A percentile compares a stretch with the other conserved stretches of the same genome.
Conservation (phyloP, 35 echinoderm and acorn worm genomes). For the Holothuria glaberrima region DNA sequence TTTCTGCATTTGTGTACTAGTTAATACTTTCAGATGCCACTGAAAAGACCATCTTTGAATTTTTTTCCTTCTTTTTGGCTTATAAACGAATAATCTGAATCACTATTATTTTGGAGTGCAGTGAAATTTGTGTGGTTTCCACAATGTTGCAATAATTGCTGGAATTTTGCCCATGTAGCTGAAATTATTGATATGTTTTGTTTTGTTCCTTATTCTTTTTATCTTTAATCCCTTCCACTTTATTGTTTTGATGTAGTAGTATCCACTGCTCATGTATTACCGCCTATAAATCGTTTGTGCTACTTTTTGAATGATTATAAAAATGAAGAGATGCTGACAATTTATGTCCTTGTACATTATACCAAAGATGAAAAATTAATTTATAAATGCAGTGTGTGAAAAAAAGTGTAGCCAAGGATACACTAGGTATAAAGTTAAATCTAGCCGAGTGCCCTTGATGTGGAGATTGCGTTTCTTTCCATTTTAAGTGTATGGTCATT, state of each 20-base stretch:
- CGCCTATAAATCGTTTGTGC: too few species aligned
- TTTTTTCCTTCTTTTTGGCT: not conserved
- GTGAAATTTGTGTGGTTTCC: conserved; percentile 7
- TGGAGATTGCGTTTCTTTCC: too few species aligned
- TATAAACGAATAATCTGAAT: not conserved
- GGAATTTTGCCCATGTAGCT: conserved; percentile 38
- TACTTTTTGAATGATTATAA: not conserved
- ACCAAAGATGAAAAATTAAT: conserved; percentile 8
- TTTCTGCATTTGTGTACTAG: too few species aligned
- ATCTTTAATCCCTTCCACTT: not conserved
- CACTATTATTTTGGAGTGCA: too few species aligned
- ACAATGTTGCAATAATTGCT: conserved; percentile 38
- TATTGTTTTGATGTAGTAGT: not conserved
- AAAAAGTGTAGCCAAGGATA: not conserved
- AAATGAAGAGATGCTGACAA: not conserved
- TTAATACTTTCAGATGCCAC: too few species aligned
- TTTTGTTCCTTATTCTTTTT: not conserved
- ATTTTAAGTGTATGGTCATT: too few species aligned
- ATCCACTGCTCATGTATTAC: too few species aligned
- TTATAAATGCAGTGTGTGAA: conserved; percentile 25
- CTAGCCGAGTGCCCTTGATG: too few species aligned
- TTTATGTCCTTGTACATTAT: conserved; percentile 25
- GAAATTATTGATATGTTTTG: not conserved
- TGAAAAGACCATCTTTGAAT: not conserved
- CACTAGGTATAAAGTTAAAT: too few species aligned